Conservation (phyloP, 2,113 vertebrate genomes). For the Podarcis muralis region DNA sequence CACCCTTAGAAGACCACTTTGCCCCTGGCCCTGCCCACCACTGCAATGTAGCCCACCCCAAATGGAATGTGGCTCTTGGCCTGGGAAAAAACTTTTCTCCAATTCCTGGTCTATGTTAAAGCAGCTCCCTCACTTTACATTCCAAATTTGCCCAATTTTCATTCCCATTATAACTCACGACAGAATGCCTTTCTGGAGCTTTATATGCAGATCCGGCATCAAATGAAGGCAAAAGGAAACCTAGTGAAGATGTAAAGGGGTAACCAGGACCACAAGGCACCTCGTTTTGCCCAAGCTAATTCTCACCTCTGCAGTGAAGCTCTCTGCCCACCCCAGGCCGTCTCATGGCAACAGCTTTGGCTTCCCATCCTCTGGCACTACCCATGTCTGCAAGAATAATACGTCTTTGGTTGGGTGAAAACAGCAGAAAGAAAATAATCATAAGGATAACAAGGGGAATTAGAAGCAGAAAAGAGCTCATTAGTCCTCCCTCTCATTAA, state of each 20-base stretch:
- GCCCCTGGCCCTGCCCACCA: too few relatives aligned
- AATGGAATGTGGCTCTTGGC: too few relatives aligned
- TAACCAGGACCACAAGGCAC: neutral
- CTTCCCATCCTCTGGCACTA: neutral
- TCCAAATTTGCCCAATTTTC: neutral
- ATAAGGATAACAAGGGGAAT: neutral
- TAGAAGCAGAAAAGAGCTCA: neutral
- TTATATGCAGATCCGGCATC: too few relatives aligned
- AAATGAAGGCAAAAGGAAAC: neutral
- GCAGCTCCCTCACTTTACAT: neutral
- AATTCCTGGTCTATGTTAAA: neutral
- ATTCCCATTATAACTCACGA: neutral
- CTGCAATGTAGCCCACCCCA: too few relatives aligned
- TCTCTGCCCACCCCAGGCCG: too few relatives aligned
- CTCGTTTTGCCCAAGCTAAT: neutral
- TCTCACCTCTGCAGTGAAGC: neutral
- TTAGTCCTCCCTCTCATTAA: slow-evolving; percentile 2
- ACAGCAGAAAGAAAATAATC: neutral
- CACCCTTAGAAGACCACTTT: too few relatives aligned
- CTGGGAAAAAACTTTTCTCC: too few relatives aligned
- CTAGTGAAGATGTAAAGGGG: neutral
- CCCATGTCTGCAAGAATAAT: neutral
- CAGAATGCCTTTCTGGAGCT: neutral
- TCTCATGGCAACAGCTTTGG: neutral
- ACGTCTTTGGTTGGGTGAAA: neutral